These are phyloP conservation scores for Tokudaia tokunoshimensis DNA, from an alignment of 2,797 vertebrate genomes.

Conservation along the genomic window DNA sequence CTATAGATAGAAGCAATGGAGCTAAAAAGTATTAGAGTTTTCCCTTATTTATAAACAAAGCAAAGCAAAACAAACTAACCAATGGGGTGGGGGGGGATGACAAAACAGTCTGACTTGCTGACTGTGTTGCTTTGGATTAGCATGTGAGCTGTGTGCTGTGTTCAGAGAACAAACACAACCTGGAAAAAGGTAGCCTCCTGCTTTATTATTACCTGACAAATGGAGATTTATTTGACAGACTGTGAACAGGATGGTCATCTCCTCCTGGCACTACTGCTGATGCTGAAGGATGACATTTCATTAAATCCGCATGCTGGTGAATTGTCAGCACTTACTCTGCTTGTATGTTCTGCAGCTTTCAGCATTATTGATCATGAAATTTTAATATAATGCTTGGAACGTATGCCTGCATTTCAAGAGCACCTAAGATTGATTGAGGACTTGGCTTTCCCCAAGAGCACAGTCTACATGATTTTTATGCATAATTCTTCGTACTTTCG, in stretches of 20 bases:
- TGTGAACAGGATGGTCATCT: slow-evolving; percentile 82
- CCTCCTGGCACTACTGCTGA: slow-evolving; percentile 73
- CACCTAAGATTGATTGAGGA: slow-evolving; percentile 83
- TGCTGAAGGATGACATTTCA: slow-evolving; percentile 82
- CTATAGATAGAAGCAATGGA: neutral
- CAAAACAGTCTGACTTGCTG: slow-evolving; percentile 33
- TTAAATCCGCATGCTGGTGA: slow-evolving; percentile 85
- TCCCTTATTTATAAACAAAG: neutral
- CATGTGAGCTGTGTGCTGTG: slow-evolving; percentile 77
- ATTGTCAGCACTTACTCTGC: slow-evolving; percentile 87
- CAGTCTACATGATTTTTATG: slow-evolving; percentile 62
- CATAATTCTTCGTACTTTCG: slow-evolving; percentile 48
- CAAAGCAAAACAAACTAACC: neutral
- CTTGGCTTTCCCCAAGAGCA: slow-evolving; percentile 67
- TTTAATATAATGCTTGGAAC: slow-evolving; percentile 89
- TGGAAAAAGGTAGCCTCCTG: slow-evolving; percentile 57
- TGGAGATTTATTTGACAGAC: slow-evolving; percentile 81
- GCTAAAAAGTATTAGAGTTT: neutral
- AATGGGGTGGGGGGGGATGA: fast-evolving
- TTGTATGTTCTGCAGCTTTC: slow-evolving; percentile 82
- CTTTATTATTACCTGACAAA: slow-evolving; percentile 78
- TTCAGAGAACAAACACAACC: slow-evolving; percentile 74
- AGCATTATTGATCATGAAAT: slow-evolving; percentile 89
- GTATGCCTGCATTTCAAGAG: slow-evolving; percentile 86
- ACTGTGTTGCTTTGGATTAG: slow-evolving; percentile 58